Conservation (phyloP, 2,113 vertebrate species). For the Phrynosoma blainvillii region DNA sequence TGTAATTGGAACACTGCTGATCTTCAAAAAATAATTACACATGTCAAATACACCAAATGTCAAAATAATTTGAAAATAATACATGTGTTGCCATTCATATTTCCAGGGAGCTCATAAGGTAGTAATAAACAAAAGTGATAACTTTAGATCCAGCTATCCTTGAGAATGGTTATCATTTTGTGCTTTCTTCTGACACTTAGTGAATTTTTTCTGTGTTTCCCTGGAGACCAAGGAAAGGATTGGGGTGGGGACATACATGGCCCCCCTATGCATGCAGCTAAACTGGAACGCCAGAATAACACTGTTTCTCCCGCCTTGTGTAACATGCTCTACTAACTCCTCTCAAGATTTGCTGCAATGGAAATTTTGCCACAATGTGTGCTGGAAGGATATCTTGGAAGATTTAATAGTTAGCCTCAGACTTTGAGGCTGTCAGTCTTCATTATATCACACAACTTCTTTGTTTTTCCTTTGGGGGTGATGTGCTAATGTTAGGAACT, state of each 20-base stretch:
- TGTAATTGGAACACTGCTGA: not conserved
- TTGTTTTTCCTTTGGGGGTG: conserved; percentile 13
- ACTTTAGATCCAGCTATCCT: not conserved
- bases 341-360: conserved; percentile 17
- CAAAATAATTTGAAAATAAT: not conserved
- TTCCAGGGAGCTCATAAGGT: not conserved
- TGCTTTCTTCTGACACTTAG: not conserved
- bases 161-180: not conserved
- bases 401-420: not conserved
- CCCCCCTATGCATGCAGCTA: not conserved
- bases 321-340: conserved; percentile 29
- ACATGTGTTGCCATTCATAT: not conserved
- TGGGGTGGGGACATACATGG: no score
- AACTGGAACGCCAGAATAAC: conserved; percentile 4
- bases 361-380: conserved; percentile 4
- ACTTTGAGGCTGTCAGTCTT: conserved; percentile 45
- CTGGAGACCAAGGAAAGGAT: not conserved
- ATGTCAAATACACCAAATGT: not conserved
- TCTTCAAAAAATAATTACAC: not conserved
- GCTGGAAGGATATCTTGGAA: conserved; percentile 17
- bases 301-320: not conserved
- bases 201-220: not conserved
- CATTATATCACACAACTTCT: conserved; percentile 27
- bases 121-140: not conserved
- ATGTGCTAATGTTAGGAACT: conserved; percentile 23